Percentiles rank a stretch among this genome's conserved stretches.
phyloP scores from a whole-genome alignment of 2,888 invertebrate species.

The Macaria liturata region DNA sequence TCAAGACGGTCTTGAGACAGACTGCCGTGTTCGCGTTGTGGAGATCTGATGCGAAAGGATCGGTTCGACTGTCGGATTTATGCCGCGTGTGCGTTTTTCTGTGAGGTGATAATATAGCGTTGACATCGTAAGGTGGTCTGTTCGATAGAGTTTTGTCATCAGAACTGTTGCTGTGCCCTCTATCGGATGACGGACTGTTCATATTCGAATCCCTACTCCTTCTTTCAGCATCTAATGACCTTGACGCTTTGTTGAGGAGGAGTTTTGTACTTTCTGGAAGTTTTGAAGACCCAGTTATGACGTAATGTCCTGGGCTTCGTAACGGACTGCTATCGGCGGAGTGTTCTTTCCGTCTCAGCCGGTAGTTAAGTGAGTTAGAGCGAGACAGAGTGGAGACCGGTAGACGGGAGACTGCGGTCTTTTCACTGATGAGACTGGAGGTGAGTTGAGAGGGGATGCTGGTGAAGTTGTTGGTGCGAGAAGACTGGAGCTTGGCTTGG shows the following conservation, averaged over 20 bases:
- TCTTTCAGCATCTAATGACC: slow-evolving; percentile 61
- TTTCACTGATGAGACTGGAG: slow-evolving; percentile 73
- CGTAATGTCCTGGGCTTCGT: slow-evolving; percentile 73
- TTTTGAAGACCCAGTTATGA: slow-evolving; percentile 73
- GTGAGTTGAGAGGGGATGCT: slow-evolving; percentile 68
- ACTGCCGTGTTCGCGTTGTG: slow-evolving; percentile 64
- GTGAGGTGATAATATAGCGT: slow-evolving; percentile 65
- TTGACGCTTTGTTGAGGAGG: slow-evolving; percentile 64
- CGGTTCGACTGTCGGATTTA: slow-evolving; percentile 78
- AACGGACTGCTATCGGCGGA: slow-evolving; percentile 71
- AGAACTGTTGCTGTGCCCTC: slow-evolving; percentile 69
- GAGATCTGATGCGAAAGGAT: slow-evolving; percentile 65
- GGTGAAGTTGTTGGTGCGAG: slow-evolving; percentile 56
- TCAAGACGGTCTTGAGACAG: slow-evolving; percentile 69
- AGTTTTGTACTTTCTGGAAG: slow-evolving; percentile 62
- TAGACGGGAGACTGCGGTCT: slow-evolving; percentile 70
- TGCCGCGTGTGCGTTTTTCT: slow-evolving; percentile 81
- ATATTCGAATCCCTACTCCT: slow-evolving; percentile 62
- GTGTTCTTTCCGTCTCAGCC: slow-evolving; percentile 66
- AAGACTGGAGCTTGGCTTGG: slow-evolving; percentile 81
- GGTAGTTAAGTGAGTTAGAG: slow-evolving; percentile 77
- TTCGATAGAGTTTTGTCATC: slow-evolving; percentile 76
- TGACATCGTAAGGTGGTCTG: slow-evolving; percentile 65
- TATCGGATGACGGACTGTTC: slow-evolving; percentile 72
- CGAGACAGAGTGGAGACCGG: slow-evolving; percentile 74